Evolutionary conservation across 2,113 vertebrate genomes (phyloP), one percentile per base, ranked within the genome.

Genomic region (Alces alces): DNA sequence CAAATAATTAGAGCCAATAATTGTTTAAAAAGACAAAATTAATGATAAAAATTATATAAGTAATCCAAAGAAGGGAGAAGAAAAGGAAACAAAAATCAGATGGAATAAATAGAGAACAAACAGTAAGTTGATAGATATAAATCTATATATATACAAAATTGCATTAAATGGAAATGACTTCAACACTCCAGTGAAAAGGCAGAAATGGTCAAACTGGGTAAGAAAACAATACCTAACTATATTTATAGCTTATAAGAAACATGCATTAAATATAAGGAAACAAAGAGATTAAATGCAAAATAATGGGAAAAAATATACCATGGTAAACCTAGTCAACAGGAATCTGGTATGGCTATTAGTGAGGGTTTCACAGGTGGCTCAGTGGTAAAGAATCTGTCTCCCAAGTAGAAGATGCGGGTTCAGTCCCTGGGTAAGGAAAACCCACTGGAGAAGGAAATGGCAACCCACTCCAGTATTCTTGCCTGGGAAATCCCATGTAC

Each of bases 51-150:
- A 64, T 19, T 70, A 79, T 55, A 70, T 33, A 47, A 84, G 47
- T 30, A 52, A 54, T 93, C 36, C 57, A n/a, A 80, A 28, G 55
- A 91, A 93, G 10, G 4, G 27, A 78, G 83, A 6, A 13, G 86
- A 86, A 30, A 7, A 87, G 55, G 30, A 27, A 95, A 93, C 28
- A 96, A 95, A 93, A 88, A 52, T 91, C 39, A 93, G 50, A 91
- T 79, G 57, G 43, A 88, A 91, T 64, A 70, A 96, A 96, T 60
- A 91, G 55, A 91, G 96, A 93, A 90, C 33, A 91, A 92, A 85
- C 6, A 92, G 7, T 30, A 96, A 92, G 23, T n/a, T 78, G 60
- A 87, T 55, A 87, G 36, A 86, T 87, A 93, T 95, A 64, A 95
- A 91, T 95, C 61, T 83, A 84, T 28, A 9, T 17, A 95, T 66